Evolutionary conservation across 2,888 invertebrate species (phyloP).

Genomic region (Mesochorus sp.): DNA sequence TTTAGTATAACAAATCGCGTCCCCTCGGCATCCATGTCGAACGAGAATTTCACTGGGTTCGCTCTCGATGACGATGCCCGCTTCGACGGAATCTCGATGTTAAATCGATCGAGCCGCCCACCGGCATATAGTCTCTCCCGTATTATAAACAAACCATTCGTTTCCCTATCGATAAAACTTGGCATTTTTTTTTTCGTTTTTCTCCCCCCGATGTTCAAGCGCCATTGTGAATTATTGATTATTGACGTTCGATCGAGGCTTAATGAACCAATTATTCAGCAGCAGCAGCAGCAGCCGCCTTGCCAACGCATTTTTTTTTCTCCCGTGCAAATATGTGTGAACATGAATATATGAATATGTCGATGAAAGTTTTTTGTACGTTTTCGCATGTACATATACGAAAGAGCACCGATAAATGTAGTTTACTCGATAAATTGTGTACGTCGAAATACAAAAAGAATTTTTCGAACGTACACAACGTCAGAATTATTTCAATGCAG

Average conservation of each 20-base stretch:
- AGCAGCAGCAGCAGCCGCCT: too few species aligned
- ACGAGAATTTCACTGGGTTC: too few species aligned
- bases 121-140: slow-evolving; percentile 18
- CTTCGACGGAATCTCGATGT: slow-evolving; percentile 42
- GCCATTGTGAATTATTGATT: slow-evolving; percentile 27
- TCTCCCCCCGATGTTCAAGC: not conserved
- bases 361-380: too few species aligned
- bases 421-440: too few species aligned
- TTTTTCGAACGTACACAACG: too few species aligned
- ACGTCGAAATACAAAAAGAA: too few species aligned
- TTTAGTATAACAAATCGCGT: slow-evolving; percentile 24
- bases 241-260: slow-evolving; percentile 9
- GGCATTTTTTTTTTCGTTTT: not conserved
- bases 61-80: slow-evolving; percentile 42
- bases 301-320: too few species aligned
- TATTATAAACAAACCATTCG: slow-evolving; percentile 19
- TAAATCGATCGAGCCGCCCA: slow-evolving; percentile 45
- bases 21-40: slow-evolving; percentile 10
- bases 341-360: not conserved
- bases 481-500: too few species aligned
- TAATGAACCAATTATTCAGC: not conserved
- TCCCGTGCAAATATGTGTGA: not conserved
- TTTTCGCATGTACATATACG: too few species aligned
- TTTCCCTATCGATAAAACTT: slow-evolving; percentile 1
- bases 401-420: too few species aligned